A percentile compares a stretch with the other conserved stretches of the same genome.
phyloP scores from a whole-genome alignment of 2,113 vertebrate genomes.

The Ginglymostoma cirratum region DNA sequence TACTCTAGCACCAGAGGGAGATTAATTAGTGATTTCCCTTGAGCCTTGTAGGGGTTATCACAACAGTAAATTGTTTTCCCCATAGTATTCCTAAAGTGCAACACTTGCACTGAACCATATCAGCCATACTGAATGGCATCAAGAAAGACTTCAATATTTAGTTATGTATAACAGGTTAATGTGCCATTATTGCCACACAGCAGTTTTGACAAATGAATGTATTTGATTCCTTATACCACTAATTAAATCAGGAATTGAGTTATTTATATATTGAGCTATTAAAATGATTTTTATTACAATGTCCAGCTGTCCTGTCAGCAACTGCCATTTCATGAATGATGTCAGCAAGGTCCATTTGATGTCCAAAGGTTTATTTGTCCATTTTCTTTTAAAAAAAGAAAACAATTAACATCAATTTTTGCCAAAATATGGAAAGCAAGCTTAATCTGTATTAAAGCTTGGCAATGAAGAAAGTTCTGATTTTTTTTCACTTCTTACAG shows the following conservation, averaged over 20 bases:
- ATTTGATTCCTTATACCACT: background rate
- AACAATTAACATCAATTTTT: background rate
- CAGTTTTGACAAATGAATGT: background rate
- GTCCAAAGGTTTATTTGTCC: background rate
- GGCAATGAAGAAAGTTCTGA: background rate
- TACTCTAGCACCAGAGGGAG: too few species aligned
- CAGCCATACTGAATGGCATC: background rate
- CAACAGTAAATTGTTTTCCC: background rate
- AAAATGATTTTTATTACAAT: background rate
- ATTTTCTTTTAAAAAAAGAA: background rate
- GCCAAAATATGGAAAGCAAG: background rate
- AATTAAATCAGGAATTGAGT: background rate
- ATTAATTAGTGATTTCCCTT: too few species aligned
- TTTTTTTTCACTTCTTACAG: background rate
- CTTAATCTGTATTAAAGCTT: background rate
- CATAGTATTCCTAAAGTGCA: background rate
- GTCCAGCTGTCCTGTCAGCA: background rate
- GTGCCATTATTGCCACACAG: background rate
- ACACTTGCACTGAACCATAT: background rate
- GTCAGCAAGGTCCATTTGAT: background rate
- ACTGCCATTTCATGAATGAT: background rate
- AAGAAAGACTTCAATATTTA: background rate
- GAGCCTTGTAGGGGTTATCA: too few species aligned
- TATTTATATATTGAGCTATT: background rate
- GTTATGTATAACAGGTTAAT: too few species aligned